Evolutionary conservation across 2,797 vertebrate species (phyloP).

Genomic region (Enteromius fasciolatus): DNA sequence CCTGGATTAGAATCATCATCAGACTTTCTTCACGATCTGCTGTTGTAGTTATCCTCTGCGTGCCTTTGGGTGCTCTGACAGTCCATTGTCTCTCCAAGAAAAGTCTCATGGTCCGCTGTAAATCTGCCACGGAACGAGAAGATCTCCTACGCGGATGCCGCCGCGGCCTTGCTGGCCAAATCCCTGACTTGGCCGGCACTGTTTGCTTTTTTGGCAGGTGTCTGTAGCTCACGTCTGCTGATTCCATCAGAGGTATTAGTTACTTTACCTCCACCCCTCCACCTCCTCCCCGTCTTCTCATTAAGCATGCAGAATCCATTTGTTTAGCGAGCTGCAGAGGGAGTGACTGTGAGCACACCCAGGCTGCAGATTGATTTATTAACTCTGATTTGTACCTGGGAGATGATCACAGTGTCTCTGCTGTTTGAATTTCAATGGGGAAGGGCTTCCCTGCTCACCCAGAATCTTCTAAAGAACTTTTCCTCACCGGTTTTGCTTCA

Average conservation of each 20-base stretch:
- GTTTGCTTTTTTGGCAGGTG: slow-evolving; percentile 63
- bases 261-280: slow-evolving; percentile 58
- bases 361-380: slow-evolving; percentile 73
- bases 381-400: slow-evolving; percentile 69
- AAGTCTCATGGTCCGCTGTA: slow-evolving; percentile 53
- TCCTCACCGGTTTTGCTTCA: not conserved
- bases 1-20: slow-evolving; percentile 26
- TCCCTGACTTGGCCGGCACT: slow-evolving; percentile 59
- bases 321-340: slow-evolving; percentile 71
- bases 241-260: slow-evolving; percentile 74
- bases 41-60: slow-evolving; percentile 55
- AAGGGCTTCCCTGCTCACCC: slow-evolving; percentile 16
- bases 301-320: slow-evolving; percentile 76
- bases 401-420: slow-evolving; percentile 64
- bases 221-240: slow-evolving; percentile 65
- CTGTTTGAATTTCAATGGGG: slow-evolving; percentile 66
- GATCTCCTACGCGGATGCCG: slow-evolving; percentile 63
- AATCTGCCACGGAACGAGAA: slow-evolving; percentile 65
- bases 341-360: slow-evolving; percentile 62
- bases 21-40: slow-evolving; percentile 50
- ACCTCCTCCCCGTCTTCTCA: slow-evolving; percentile 58
- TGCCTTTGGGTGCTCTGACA: slow-evolving; percentile 54
- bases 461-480: slow-evolving; percentile 6
- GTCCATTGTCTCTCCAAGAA: slow-evolving; percentile 60
- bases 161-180: slow-evolving; percentile 55